A percentile compares a stretch with the other conserved stretches of the same genome.
Conservation (phyloP, 2,888 invertebrate species). For the Andrena bucephala region DNA sequence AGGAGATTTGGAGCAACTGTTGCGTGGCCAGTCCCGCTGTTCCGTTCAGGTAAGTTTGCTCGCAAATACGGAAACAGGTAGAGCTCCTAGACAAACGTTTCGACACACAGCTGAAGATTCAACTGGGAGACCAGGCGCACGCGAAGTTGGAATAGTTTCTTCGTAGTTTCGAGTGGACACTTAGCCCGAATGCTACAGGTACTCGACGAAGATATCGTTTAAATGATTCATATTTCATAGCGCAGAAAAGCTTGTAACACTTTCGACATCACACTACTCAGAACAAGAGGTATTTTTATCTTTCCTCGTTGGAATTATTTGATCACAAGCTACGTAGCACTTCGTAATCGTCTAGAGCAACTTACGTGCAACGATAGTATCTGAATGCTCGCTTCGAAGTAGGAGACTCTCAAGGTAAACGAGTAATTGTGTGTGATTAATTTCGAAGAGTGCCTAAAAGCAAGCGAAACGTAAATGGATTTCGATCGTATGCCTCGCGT, state of each 20-base stretch:
- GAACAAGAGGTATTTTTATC: not conserved
- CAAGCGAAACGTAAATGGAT: not conserved
- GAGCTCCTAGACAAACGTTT: no score
- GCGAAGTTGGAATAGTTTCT: no score
- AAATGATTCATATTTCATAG: no score
- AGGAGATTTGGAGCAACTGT: no score
- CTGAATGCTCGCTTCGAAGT: not conserved
- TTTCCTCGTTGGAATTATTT: not conserved
- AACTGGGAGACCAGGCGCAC: no score
- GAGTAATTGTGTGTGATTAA: conserved; percentile 40
- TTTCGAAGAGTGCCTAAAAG: conserved; percentile 23
- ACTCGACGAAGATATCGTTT: no score
- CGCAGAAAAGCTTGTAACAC: not conserved
- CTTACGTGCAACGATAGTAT: not conserved
- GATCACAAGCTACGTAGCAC: not conserved
- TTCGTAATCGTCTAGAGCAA: not conserved
- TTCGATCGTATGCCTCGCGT: not conserved
- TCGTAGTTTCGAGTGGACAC: no score
- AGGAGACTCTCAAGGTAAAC: conserved; percentile 41
- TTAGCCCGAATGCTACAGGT: no score
- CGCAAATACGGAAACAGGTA: no score
- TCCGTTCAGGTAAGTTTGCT: no score
- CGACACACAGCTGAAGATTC: no score
- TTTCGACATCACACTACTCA: not conserved
- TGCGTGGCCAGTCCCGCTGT: no score